A percentile compares a stretch with the other conserved stretches of the same genome.
Evolutionary conservation across 2,797 vertebrate genomes (phyloP).

Genomic region (Gambelia wislizenii): DNA sequence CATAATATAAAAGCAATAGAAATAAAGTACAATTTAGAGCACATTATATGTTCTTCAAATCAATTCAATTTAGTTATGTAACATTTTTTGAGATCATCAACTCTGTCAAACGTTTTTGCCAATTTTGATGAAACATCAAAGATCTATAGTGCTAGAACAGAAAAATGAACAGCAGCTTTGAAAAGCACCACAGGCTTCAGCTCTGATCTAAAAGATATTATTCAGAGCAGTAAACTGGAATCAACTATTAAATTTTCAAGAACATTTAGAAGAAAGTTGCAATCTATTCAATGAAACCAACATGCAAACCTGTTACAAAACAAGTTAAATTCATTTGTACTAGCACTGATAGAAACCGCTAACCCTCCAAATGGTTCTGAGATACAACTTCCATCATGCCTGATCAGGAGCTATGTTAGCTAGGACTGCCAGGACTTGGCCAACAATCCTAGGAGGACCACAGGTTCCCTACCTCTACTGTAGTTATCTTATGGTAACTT

Average conservation of each 20-base stretch:
- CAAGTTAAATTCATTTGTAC: not conserved
- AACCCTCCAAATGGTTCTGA: too few relatives aligned
- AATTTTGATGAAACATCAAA: not conserved
- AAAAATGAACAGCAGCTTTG: not conserved
- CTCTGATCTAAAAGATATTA: not conserved
- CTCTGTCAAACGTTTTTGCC: not conserved
- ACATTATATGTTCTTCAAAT: not conserved
- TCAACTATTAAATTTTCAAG: not conserved
- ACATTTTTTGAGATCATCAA: not conserved
- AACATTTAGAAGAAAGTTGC: not conserved
- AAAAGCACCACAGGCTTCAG: not conserved
- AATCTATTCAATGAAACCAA: constrained; percentile 22
- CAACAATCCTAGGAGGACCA: too few relatives aligned
- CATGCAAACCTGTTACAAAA: constrained; percentile 3
- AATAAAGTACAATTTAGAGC: not conserved
- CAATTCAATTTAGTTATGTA: not conserved
- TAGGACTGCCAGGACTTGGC: too few relatives aligned
- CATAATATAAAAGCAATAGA: not conserved
- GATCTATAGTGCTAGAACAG: not conserved
- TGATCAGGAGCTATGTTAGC: too few relatives aligned
- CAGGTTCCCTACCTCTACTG: too few relatives aligned
- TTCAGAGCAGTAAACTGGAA: not conserved
- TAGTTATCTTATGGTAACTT: too few relatives aligned
- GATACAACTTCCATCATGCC: too few relatives aligned
- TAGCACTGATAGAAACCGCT: not conserved